Evolutionary conservation across 2,113 vertebrate genomes (phyloP), one percentile per base, ranked within the genome.

Genomic region (Pterocles orientalis): DNA sequence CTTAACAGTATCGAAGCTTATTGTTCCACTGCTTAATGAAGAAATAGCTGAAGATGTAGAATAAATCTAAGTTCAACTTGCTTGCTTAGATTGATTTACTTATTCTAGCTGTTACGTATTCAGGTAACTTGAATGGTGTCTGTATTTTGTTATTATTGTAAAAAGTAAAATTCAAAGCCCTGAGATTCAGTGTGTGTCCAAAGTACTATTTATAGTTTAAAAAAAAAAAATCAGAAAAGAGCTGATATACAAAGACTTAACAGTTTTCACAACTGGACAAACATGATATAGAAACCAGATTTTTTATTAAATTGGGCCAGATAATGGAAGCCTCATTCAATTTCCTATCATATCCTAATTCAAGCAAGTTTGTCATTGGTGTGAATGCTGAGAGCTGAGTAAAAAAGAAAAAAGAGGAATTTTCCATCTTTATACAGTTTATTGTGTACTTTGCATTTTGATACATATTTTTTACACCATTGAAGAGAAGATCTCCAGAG

Each of bases 271-370:
- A 82, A 34, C 9, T n/a, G 6, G 12, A 36, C 6, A 62, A 53
- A 18, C 10, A 24, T 25, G 15, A 11, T 26, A 19, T 1, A 57
- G 5, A 78, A 73, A 57, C n/a, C 3, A 64, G 12, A 56, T 0
- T 24, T 82, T 76, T 86, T 33, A 39, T 82, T 70, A 28, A 72
- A 70, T 33, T 25, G 6, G 10, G 5, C 6, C 16, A 57, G 4
- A 3, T 43, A 33, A 33, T 9, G 11, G 9, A 68, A 91, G 9
- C 5, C 1, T 5, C 14, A 3, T 9, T 58, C 25, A 1, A 0
- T 34, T 80, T 82, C 8, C 1, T 78, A 3, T 70, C 4, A 34
- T 14, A 2, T 84, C 33, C 3, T 15, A 50, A 56, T 28, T 50
- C 14, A 86, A 62, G 4, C 1, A n/a, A 73, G 64, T 0, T n/a